Conservation (phyloP, 2,113 vertebrate genomes). For the Pomatostomus ruficeps region DNA sequence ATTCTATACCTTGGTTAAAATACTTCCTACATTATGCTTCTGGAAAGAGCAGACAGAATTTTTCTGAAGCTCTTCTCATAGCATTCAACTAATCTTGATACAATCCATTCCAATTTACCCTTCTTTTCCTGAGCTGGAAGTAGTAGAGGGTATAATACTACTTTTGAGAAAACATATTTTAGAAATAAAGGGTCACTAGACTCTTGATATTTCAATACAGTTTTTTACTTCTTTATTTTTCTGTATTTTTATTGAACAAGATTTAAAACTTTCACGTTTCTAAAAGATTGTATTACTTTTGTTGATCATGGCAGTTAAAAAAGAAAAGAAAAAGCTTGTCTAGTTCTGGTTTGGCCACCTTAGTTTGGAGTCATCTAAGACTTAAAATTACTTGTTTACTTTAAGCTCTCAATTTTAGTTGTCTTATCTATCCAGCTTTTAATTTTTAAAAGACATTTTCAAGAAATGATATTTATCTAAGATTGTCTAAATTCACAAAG, state of each 20-base stretch:
- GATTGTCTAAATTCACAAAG: background rate
- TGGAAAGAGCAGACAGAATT: background rate
- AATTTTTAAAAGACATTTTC: background rate
- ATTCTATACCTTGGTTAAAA: background rate
- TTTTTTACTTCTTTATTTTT: background rate
- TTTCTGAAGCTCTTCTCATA: background rate
- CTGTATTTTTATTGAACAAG: background rate
- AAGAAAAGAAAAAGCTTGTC: background rate
- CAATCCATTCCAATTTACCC: background rate
- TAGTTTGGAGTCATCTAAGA: background rate
- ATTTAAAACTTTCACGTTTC: background rate
- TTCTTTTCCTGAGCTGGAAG: background rate
- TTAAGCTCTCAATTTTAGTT: background rate
- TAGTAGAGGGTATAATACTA: background rate
- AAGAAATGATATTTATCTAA: background rate
- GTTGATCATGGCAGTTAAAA: background rate
- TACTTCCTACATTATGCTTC: background rate
- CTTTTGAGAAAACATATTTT: background rate
- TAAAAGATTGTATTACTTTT: background rate
- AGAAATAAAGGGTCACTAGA: background rate
- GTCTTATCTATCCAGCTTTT: background rate
- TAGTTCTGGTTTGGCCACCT: background rate
- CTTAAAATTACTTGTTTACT: background rate
- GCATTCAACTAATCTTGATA: background rate
- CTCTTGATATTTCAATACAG: background rate